Conservation (phyloP, 2,888 invertebrate genomes). For the Dasysyrphus albostriatus region DNA sequence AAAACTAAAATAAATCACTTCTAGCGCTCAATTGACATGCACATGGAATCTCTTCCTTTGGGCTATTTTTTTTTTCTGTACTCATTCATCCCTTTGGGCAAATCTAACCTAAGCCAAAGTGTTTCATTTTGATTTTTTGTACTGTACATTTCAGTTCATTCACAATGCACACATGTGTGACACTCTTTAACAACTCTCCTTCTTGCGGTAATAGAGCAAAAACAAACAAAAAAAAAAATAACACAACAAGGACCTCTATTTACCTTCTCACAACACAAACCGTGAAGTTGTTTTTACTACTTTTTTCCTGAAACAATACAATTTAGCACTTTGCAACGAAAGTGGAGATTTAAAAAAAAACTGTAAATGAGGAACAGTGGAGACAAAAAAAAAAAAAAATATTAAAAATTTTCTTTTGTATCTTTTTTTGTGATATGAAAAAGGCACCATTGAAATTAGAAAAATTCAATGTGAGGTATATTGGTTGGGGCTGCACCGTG, state of each 20-base stretch:
- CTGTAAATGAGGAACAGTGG: slow-evolving; percentile 27
- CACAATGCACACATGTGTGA: slow-evolving; percentile 38
- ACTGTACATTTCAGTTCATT: too few relatives aligned
- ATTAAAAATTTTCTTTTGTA: slow-evolving; percentile 8
- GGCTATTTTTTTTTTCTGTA: background rate
- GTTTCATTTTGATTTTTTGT: slow-evolving; percentile 6
- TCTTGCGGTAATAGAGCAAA: slow-evolving; percentile 24
- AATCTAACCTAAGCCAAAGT: slow-evolving; percentile 37
- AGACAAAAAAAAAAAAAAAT: background rate
- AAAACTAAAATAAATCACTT: slow-evolving; percentile 51
- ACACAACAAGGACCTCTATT: slow-evolving; percentile 50
- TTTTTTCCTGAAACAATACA: slow-evolving; percentile 47
- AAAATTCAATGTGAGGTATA: slow-evolving; percentile 24
- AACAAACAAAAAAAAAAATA: background rate
- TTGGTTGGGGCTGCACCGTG: background rate
- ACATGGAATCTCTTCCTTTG: slow-evolving; percentile 8
- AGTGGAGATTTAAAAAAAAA: slow-evolving; percentile 1
- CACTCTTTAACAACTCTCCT: slow-evolving; percentile 47
- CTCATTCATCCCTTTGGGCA: background rate
- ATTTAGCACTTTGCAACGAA: slow-evolving; percentile 35
- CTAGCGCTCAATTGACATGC: slow-evolving; percentile 54
- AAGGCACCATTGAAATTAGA: slow-evolving; percentile 22
- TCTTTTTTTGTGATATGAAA: slow-evolving; percentile 3
- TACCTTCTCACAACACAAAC: slow-evolving; percentile 31
- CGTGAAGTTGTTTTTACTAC: slow-evolving; percentile 14